Evolutionary conservation across 2,888 invertebrate genomes (phyloP), one percentile per base, ranked within the genome.

Genomic region (Archips crataeganus): DNA sequence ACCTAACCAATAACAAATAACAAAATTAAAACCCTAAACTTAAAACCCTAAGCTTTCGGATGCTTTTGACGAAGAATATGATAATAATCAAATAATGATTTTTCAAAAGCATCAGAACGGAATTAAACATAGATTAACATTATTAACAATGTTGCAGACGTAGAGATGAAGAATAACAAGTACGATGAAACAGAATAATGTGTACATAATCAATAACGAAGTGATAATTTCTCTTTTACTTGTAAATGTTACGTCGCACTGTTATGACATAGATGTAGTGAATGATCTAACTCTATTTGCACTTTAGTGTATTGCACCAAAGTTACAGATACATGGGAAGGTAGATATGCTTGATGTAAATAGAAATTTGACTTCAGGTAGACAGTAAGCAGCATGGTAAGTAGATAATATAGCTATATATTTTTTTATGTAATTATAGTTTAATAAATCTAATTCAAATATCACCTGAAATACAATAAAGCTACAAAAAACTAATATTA

Each of bases 331-430:
- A 49, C 34, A 60, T 13, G 45, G 63, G 39, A 15, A 68, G 57
- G 70, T 70, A 54, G 54, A 54, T 54, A 54, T 64, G 75, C 67
- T 77, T 74, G 15, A 70, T 69, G 71, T 70, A 75, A 59, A 65
- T 71, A 66, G 47, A 67, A 70, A 47, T 72, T 10, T 61, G 65
- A 49, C 23, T 63, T 63, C 49, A 54, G 62, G 63, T 73, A 75
- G 59, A 70, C 67, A 73, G 73, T 68, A 64, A 72, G 63, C 57
- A 59, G 57, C 23, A 47, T 63, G 72, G 72, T 68, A 68, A 73
- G 72, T 73, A 71, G 71, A 45, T 70, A 54, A 32, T n/a, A 23
- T 47, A 60, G 42, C 42, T 62, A 10, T 62, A 42, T n/a, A 6
- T 36, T 39, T 13, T 13, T 60, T 60, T n/a, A 34, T 23, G 3